Conservation (phyloP, 2,797 vertebrate genomes). For the Salarias fasciatus region DNA sequence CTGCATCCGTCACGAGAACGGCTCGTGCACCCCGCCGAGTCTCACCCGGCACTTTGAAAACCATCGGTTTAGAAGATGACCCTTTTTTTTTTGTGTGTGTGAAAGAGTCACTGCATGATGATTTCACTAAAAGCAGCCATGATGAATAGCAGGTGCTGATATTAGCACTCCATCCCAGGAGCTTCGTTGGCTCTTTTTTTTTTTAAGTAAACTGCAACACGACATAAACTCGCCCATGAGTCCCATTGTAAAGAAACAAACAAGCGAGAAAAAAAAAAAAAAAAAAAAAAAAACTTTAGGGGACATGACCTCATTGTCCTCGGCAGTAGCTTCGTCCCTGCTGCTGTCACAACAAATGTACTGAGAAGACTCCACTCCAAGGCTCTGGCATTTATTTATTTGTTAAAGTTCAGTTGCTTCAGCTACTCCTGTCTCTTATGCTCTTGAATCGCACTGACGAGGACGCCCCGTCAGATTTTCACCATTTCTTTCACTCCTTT, state of each 20-base stretch:
- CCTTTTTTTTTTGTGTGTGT: too few species aligned
- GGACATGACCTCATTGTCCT: conserved; percentile 20
- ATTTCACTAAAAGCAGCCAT: too few species aligned
- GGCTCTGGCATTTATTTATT: conserved; percentile 18
- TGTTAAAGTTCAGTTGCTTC: conserved; percentile 5
- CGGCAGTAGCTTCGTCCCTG: conserved; percentile 11
- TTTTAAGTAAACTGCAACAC: too few species aligned
- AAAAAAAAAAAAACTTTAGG: not conserved
- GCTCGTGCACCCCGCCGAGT: too few species aligned
- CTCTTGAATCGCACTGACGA: conserved; percentile 5
- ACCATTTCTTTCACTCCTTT: not conserved
- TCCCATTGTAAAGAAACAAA: not conserved
- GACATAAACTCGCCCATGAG: not conserved
- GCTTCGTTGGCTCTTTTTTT: too few species aligned
- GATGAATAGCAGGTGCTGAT: too few species aligned
- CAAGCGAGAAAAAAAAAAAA: too few species aligned
- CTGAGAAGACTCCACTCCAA: conserved; percentile 12
- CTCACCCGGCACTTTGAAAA: too few species aligned
- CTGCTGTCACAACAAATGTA: conserved; percentile 40
- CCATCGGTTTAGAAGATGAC: too few species aligned
- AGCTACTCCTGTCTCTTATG: conserved; percentile 3
- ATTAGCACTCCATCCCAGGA: too few species aligned
- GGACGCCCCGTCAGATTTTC: conserved; percentile 2
- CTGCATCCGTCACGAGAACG: too few species aligned
- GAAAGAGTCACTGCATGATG: too few species aligned